Base-by-base conservation (phyloP, 1,140 invertebrate species). In the Meloidogyne chitwoodi region DNA sequence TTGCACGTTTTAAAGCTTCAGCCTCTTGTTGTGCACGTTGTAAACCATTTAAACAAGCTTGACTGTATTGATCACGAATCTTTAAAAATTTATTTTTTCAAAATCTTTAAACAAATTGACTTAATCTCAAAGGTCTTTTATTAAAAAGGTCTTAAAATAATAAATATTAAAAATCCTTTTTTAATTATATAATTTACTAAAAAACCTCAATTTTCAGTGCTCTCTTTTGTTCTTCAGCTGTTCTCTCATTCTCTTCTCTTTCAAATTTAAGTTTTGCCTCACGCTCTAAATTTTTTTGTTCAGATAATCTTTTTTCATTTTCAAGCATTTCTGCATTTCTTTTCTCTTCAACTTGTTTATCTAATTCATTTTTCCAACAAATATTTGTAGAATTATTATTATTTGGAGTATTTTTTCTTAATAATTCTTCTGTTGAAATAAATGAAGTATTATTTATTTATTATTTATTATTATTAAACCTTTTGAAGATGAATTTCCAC, bases 1-100 rank as follows among this genome's bases (percentile, higher is more conserved):
- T 78, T 26, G 78, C 78, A 12, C 65, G 61, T 61, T 68, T 64
- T 24, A 78, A 80, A 34, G 61, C 48, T 74, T 78, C 77, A 6
- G 77, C 78, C n/a, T 78, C 77, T 48, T 61, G 48, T 26, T 68
- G 24, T 11, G 56, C 71, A 34, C 44, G 41, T 31, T 73, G 71
- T 34, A 73, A 14, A 63, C 71, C 34, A 14, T 61, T 48, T 22
- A 73, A 3, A 10, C 38, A 56, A 61, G 41, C 41, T 19, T 64
- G 71, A 26, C 64, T 64, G 29, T 16, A 24, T 31, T 73, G 56
- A 27, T 73, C 71, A 6, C 71, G 71, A 14, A 61, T 26, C 71
- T 73, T 5, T n/a, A n/a, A n/a, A 27, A 56, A 12, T 56, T 56
- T 48, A n/a, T 19, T 34, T 34, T 34, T 41, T n/a, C n/a, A n/a